phyloP scores from a whole-genome alignment of 2,113 vertebrate genomes.

The Oceanodroma tethys region DNA sequence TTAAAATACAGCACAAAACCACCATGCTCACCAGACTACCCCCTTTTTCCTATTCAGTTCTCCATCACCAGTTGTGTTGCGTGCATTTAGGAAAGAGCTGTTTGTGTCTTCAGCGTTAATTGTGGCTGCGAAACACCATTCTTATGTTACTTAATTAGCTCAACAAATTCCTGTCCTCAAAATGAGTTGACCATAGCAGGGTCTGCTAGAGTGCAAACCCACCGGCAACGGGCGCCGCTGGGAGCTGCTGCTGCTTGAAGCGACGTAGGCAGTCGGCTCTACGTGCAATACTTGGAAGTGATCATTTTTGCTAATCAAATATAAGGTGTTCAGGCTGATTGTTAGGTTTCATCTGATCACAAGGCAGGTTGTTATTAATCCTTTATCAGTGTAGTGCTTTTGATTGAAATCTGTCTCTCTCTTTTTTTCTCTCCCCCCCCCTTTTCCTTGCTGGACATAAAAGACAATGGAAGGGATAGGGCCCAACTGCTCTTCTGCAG shows the following conservation, averaged over 20 bases:
- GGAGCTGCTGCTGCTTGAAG: background rate
- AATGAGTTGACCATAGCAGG: rapidly evolving
- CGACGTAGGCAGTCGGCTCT: rapidly evolving
- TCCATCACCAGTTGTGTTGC: rapidly evolving
- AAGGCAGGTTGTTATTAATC: slow-evolving; percentile 59
- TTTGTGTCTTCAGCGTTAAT: background rate
- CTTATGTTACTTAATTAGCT: background rate
- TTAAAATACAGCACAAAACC: background rate
- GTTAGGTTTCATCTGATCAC: slow-evolving; percentile 47
- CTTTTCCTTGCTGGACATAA: slow-evolving; percentile 60
- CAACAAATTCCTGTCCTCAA: background rate
- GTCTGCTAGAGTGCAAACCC: background rate
- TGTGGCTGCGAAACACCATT: background rate
- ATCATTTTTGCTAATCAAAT: slow-evolving; percentile 39
- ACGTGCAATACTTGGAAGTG: background rate
- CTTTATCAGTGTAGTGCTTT: slow-evolving; percentile 50
- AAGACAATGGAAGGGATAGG: slow-evolving; percentile 76
- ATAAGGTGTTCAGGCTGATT: background rate
- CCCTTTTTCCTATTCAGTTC: background rate
- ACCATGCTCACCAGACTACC: background rate
- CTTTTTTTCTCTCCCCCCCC: background rate
- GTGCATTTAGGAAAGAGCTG: background rate
- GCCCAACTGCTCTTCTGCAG: slow-evolving; percentile 76
- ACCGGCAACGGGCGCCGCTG: rapidly evolving
- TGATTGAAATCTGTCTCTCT: slow-evolving; percentile 56